Conservation (phyloP, 2,113 vertebrate genomes). For the Choloepus hoffmanni region DNA sequence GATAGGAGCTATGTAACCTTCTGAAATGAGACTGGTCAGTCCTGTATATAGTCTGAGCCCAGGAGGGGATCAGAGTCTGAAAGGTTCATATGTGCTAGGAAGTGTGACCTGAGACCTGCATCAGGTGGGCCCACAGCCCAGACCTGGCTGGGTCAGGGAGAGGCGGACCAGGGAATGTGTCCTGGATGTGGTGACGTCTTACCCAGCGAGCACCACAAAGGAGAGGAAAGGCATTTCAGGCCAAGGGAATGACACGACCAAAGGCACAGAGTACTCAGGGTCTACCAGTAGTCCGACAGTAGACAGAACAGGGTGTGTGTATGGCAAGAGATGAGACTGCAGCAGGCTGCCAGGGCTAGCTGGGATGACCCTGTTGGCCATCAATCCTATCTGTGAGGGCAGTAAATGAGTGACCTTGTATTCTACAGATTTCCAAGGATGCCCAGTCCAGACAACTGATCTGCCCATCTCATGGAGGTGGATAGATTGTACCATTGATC, state of each 20-base stretch:
- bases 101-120: not conserved
- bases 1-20: too few species aligned
- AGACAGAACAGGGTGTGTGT: not conserved
- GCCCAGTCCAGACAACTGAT: not conserved
- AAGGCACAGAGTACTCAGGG: too few species aligned
- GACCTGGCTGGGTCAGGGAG: fast-evolving
- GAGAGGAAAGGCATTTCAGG: not conserved
- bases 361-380: fast-evolving
- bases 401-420: not conserved
- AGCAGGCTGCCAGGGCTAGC: fast-evolving
- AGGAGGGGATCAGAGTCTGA: not conserved
- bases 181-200: not conserved
- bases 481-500: not conserved
- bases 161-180: not conserved
- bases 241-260: not conserved
- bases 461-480: not conserved
- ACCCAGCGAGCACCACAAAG: not conserved
- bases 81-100: not conserved
- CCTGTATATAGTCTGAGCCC: not conserved
- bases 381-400: not conserved
- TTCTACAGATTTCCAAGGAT: not conserved
- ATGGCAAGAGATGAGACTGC: too few species aligned
- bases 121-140: fast-evolving
- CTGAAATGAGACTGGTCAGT: too few species aligned
- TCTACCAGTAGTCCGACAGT: not conserved